These are phyloP conservation scores for Papilio xuthus DNA, from an alignment of 1,140 invertebrate genomes.

Conservation along the genomic window DNA sequence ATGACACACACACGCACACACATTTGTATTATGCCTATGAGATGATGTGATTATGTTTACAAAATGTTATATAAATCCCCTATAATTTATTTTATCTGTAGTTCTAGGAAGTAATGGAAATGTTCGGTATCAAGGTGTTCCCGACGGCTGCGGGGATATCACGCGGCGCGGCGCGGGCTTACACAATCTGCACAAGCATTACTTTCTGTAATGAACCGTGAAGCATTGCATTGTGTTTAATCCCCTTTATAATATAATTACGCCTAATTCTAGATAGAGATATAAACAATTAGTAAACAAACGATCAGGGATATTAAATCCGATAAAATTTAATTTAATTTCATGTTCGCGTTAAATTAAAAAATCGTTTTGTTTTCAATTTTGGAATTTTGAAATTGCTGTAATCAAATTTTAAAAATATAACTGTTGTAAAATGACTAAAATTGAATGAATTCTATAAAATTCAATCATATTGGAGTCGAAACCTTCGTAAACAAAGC, in stretches of 20 bases:
- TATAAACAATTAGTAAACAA: background rate
- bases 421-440: too few species aligned
- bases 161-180: background rate
- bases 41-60: background rate
- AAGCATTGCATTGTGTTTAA: background rate
- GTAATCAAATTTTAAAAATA: too few species aligned
- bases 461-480: too few species aligned
- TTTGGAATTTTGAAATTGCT: too few species aligned
- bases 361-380: too few species aligned
- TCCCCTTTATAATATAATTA: background rate
- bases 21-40: background rate
- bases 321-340: background rate
- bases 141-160: background rate
- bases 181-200: background rate
- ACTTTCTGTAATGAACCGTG: conserved; percentile 27
- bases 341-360: background rate
- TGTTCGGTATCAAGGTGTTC: conserved; percentile 4
- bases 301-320: too few species aligned
- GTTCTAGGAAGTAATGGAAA: conserved; percentile 11
- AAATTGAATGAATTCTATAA: too few species aligned
- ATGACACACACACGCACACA: background rate
- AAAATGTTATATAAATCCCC: background rate
- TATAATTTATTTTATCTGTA: conserved; percentile 7
- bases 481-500: too few species aligned
- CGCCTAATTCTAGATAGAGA: background rate